phyloP scores from a whole-genome alignment of 2,797 vertebrate species.

The Sebastes steindachneri region DNA sequence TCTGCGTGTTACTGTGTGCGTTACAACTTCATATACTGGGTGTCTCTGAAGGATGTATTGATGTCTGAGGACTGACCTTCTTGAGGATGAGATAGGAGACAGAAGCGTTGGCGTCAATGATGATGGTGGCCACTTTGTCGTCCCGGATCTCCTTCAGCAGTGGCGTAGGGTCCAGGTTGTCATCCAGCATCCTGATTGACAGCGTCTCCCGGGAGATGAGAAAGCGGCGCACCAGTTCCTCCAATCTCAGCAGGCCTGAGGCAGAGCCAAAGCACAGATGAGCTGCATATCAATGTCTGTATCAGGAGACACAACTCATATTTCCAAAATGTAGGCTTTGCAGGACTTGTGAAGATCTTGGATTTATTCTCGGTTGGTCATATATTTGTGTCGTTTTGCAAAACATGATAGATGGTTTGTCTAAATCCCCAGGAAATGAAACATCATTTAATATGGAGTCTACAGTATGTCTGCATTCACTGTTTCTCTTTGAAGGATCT shows the following conservation, averaged over 20 bases:
- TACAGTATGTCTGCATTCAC: neutral
- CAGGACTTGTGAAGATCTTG: constrained; percentile 22
- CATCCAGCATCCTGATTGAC: constrained; percentile 92
- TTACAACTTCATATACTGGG: constrained; percentile 10
- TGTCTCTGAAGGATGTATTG: neutral
- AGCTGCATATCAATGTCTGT: constrained; percentile 56
- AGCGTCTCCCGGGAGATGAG: constrained; percentile 94
- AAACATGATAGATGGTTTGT: constrained; percentile 38
- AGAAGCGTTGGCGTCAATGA: constrained; percentile 92
- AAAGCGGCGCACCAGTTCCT: constrained; percentile 92
- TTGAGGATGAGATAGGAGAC: constrained; percentile 84
- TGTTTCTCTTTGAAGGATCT: constrained; percentile 1
- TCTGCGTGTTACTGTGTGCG: neutral
- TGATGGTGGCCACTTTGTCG: constrained; percentile 94
- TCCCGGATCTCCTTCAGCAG: constrained; percentile 95
- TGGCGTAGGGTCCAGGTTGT: constrained; percentile 90
- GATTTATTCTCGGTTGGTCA: constrained; percentile 7
- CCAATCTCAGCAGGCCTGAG: constrained; percentile 91
- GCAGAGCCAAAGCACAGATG: constrained; percentile 35
- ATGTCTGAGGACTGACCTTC: constrained; percentile 67
- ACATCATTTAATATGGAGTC: constrained; percentile 26
- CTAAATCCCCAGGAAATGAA: constrained; percentile 46
- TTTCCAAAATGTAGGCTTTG: constrained; percentile 21
- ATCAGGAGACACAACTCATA: constrained; percentile 46
- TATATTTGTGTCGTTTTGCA: constrained; percentile 21